These are phyloP conservation scores for Erynnis tages DNA, from an alignment of 2,888 invertebrate genomes.

Conservation along the genomic window DNA sequence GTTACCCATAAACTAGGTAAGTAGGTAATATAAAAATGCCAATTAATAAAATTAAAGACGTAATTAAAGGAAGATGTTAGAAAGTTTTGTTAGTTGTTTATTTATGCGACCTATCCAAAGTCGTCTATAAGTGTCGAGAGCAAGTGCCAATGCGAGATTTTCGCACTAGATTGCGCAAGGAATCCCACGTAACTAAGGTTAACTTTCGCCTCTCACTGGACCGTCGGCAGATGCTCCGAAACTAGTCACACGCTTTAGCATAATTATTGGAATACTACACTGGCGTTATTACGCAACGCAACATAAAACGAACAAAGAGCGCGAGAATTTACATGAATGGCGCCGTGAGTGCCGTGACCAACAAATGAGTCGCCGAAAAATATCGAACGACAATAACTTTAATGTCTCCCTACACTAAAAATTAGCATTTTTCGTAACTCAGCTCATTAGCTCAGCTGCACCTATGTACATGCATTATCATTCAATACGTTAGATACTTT, in stretches of 20 bases:
- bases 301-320: constrained; percentile 11
- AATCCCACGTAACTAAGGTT: constrained; percentile 19
- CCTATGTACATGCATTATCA: too few relatives aligned
- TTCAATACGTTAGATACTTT: too few relatives aligned
- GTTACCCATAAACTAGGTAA: too few relatives aligned
- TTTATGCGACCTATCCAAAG: background rate
- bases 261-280: constrained; percentile 19
- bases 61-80: too few relatives aligned
- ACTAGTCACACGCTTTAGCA: constrained; percentile 33
- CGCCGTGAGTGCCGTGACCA: background rate
- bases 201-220: constrained; percentile 62
- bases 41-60: too few relatives aligned
- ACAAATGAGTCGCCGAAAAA: background rate
- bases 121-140: constrained; percentile 1
- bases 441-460: too few relatives aligned
- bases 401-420: background rate
- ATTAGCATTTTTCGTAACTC: constrained; percentile 11
- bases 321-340: constrained; percentile 5
- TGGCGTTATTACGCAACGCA: background rate
- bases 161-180: constrained; percentile 25
- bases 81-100: too few relatives aligned
- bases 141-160: constrained; percentile 5
- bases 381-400: background rate
- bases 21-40: too few relatives aligned
- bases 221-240: constrained; percentile 44